Evolutionary conservation across 2,797 vertebrate species (phyloP).

Genomic region (Lycodopsis pacificus): DNA sequence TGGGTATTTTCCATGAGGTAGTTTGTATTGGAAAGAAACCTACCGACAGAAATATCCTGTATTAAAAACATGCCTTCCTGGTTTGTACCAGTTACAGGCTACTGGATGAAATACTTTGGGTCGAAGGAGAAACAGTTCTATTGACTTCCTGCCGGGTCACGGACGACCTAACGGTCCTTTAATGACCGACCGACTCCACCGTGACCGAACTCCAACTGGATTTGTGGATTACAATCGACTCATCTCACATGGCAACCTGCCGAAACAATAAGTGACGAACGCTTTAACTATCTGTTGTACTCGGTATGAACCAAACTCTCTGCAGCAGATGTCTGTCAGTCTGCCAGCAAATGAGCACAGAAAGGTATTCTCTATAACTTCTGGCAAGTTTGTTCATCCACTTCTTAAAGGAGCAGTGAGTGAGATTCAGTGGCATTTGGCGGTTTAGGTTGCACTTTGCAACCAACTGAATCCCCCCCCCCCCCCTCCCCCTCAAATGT

Average conservation of each 20-base stretch:
- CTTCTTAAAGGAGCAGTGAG: not conserved
- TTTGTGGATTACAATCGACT: slow-evolving; percentile 6
- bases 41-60: not conserved
- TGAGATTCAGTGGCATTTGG: not conserved
- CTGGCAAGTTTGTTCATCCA: slow-evolving; percentile 18
- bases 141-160: slow-evolving; percentile 2
- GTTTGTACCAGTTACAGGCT: not conserved
- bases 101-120: not conserved
- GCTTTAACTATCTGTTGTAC: slow-evolving; percentile 23
- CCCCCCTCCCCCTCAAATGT: not conserved
- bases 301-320: slow-evolving; percentile 21
- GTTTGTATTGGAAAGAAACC: not conserved
- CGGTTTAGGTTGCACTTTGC: not conserved
- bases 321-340: slow-evolving; percentile 24
- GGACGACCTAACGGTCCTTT: slow-evolving; percentile 8
- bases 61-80: not conserved
- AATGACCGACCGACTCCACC: not conserved
- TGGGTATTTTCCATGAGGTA: not conserved
- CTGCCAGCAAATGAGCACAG: slow-evolving; percentile 25
- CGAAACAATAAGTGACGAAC: slow-evolving; percentile 32
- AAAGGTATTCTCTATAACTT: slow-evolving; percentile 24
- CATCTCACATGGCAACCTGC: slow-evolving; percentile 3
- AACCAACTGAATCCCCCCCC: not conserved
- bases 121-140: not conserved
- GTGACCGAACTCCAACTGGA: slow-evolving; percentile 1